A percentile compares a stretch with the other conserved stretches of the same genome.
phyloP scores from a whole-genome alignment of 2,113 vertebrate genomes.

The Alectura lathami region DNA sequence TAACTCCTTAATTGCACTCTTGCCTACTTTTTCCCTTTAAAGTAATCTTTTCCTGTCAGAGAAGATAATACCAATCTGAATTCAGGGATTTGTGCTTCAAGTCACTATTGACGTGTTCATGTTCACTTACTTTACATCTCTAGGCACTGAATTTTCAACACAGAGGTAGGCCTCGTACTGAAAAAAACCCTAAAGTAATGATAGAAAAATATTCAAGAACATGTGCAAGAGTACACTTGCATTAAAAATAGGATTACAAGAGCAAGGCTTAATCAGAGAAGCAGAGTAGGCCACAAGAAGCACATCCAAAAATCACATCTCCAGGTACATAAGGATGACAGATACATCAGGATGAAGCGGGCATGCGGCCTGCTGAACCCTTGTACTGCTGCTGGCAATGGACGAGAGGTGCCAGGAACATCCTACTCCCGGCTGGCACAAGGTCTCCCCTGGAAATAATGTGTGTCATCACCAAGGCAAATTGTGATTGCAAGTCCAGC shows the following conservation, averaged over 20 bases:
- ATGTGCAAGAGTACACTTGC: not conserved
- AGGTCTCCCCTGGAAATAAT: not conserved
- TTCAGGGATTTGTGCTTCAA: not conserved
- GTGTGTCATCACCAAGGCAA: fast-evolving
- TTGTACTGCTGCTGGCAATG: not conserved
- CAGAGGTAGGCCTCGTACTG: not conserved
- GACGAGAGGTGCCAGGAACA: not conserved
- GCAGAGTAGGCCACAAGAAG: not conserved
- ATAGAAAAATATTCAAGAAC: conserved; percentile 12
- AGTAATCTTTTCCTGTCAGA: not conserved
- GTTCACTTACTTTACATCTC: not conserved
- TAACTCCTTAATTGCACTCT: not conserved
- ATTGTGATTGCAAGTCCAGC: not conserved
- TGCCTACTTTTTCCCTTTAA: not conserved
- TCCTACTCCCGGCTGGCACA: not conserved
- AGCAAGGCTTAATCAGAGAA: not conserved
- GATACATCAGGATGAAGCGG: not conserved
- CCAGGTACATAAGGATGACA: not conserved
- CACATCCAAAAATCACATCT: not conserved
- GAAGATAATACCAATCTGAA: not conserved
- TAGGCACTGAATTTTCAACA: not conserved
- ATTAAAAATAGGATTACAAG: not conserved
- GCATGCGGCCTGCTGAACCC: not conserved
- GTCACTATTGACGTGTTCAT: not conserved
- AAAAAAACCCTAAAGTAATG: not conserved